Evolutionary conservation across 2,113 vertebrate genomes (phyloP).

Genomic region (Stigmatopora nigra): DNA sequence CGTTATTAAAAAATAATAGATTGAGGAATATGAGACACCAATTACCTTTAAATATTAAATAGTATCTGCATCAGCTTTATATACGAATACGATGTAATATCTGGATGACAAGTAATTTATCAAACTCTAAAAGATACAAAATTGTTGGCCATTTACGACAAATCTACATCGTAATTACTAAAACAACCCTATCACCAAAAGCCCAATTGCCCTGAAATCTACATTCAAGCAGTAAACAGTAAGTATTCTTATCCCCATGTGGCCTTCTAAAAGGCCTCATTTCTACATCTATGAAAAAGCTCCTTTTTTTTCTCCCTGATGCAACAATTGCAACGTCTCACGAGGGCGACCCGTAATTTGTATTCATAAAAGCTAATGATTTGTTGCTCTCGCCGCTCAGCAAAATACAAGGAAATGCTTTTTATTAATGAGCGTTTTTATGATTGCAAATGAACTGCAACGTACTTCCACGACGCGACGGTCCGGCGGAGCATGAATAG

Average conservation of each 20-base stretch:
- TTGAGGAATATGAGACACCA: too few relatives aligned
- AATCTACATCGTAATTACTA: too few relatives aligned
- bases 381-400: background rate
- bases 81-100: too few relatives aligned
- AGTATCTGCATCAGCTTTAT: too few relatives aligned
- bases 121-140: too few relatives aligned
- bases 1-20: too few relatives aligned
- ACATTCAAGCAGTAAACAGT: background rate
- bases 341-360: conserved; percentile 7
- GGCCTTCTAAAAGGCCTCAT: background rate
- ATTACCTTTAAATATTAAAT: too few relatives aligned
- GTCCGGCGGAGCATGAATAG: conserved; percentile 10
- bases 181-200: background rate
- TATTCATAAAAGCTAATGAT: conserved; percentile 15
- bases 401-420: conserved; percentile 6
- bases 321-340: conserved; percentile 2
- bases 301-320: conserved; percentile 1
- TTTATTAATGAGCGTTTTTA: conserved; percentile 13
- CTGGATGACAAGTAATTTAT: too few relatives aligned
- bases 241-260: background rate
- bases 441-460: conserved; percentile 1
- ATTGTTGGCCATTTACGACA: too few relatives aligned
- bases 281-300: conserved; percentile 5
- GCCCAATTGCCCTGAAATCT: background rate
- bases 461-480: background rate